Base-by-base conservation (phyloP, 2,113 vertebrate species). In the Phaethon lepturus region DNA sequence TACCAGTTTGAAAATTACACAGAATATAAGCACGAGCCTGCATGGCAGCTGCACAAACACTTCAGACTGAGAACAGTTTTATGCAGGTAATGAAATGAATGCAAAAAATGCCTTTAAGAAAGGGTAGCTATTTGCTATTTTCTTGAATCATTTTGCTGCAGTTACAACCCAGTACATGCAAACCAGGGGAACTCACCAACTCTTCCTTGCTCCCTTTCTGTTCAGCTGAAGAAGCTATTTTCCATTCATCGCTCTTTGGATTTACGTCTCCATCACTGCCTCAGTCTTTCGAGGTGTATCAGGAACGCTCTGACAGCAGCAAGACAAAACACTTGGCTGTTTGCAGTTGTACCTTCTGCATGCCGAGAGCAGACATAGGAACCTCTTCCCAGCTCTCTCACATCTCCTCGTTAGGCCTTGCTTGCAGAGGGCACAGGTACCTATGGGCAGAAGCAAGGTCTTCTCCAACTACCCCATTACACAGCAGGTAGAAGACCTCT, bases 401-500 rank as follows among this genome's bases (percentile, higher is more conserved):
- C 3, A 6, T 13, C 16, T 72, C 9, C 31, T 71, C 1, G 29
- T 35, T 28, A 0, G 7, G 3, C 4, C 11, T 77, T 1, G 0
- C 22, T 77, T 42, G 2, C 18, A 58, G 11, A 52, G 1, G 0
- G 2, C 55, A 78, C 4, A 33, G 17, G 11, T 6, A 4, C 0
- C 0, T 6, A 0, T 0, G 0, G 8, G 3, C 24, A 81, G 25
- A 74, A 67, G 2, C 6, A 50, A 12, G 11, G 7, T 16, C 16
- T 80, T 4, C 50, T 58, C 16, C 12, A 0, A 31, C 12, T 11
- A 52, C 8, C 7, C 10, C 7, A 14, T 11, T 26, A 45, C 45
- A 31, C 1, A 4, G 10, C 10, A 33, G 12, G 28, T 9, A 2
- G 2, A 45, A 62, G 0, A 1, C 25, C 7, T 3, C 3, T 62